These are phyloP conservation scores for Myripristis jacobus DNA, from an alignment of 2,797 vertebrate genomes.

Conservation along the genomic window DNA sequence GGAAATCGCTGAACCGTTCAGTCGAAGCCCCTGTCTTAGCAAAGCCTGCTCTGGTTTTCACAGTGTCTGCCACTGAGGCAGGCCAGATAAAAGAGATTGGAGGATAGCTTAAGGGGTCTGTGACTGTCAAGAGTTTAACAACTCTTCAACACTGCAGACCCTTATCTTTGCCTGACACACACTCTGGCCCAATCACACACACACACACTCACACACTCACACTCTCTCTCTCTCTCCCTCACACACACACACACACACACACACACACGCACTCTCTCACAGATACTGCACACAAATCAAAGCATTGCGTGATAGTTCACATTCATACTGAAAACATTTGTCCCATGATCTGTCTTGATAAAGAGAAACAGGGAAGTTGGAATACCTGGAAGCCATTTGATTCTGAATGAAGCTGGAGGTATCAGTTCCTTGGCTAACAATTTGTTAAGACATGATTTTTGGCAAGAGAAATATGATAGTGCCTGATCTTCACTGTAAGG, in stretches of 20 bases:
- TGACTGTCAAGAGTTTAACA: conserved; percentile 49
- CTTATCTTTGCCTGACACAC: conserved; percentile 36
- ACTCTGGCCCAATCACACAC: conserved; percentile 44
- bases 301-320: conserved; percentile 64
- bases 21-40: conserved; percentile 57
- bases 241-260: conserved; percentile 23
- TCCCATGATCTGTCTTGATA: conserved; percentile 58
- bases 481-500: conserved; percentile 56
- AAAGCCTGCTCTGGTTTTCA: conserved; percentile 77
- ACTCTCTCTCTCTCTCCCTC: too few relatives aligned
- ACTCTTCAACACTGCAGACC: conserved; percentile 52
- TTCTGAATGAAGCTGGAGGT: conserved; percentile 72
- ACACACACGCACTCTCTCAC: conserved; percentile 9
- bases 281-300: conserved; percentile 57
- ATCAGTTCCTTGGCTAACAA: conserved; percentile 80
- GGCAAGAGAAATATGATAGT: conserved; percentile 69
- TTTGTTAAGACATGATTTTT: conserved; percentile 75
- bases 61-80: conserved; percentile 72
- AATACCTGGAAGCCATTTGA: conserved; percentile 77
- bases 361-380: conserved; percentile 64
- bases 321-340: conserved; percentile 72
- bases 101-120: conserved; percentile 75
- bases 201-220: conserved; percentile 9
- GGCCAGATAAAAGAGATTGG: conserved; percentile 66
- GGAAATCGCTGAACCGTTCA: conserved; percentile 55